Evolutionary conservation across 2,797 vertebrate species (phyloP).

Genomic region (Enteromius treurensis): DNA sequence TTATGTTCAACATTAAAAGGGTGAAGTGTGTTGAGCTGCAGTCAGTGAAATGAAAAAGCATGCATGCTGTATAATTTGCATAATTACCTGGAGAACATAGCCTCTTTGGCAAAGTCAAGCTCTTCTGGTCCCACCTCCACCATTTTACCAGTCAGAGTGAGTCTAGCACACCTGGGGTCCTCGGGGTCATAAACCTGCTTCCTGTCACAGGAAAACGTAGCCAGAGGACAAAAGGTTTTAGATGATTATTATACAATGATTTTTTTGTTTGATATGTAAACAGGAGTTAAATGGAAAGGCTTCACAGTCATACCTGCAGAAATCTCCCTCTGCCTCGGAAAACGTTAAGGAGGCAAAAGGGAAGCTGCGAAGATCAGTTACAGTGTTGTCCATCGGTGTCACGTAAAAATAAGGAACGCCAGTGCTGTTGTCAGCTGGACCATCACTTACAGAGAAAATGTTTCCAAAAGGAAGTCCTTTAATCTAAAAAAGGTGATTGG

Average conservation of each 20-base stretch:
- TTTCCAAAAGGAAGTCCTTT: constrained; percentile 87
- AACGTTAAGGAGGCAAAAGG: constrained; percentile 85
- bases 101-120: constrained; percentile 86
- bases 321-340: constrained; percentile 84
- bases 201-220: constrained; percentile 53
- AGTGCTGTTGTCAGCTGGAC: constrained; percentile 86
- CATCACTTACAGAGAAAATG: constrained; percentile 87
- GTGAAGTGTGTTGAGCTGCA: background rate
- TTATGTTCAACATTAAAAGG: background rate
- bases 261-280: background rate
- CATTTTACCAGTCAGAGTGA: constrained; percentile 88
- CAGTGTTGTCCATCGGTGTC: constrained; percentile 81
- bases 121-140: constrained; percentile 81
- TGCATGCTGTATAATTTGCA: background rate
- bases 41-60: background rate
- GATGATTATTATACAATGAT: background rate
- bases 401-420: constrained; percentile 88
- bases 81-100: constrained; percentile 90
- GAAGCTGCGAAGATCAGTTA: constrained; percentile 82
- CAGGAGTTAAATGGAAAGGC: background rate
- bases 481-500: constrained; percentile 73
- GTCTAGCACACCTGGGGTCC: constrained; percentile 83
- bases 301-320: constrained; percentile 81
- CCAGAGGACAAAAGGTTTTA: constrained; percentile 11
- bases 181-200: constrained; percentile 81